These are phyloP conservation scores for Nothobranchius furzeri DNA, from an alignment of 2,113 vertebrate species.

Conservation along the genomic window DNA sequence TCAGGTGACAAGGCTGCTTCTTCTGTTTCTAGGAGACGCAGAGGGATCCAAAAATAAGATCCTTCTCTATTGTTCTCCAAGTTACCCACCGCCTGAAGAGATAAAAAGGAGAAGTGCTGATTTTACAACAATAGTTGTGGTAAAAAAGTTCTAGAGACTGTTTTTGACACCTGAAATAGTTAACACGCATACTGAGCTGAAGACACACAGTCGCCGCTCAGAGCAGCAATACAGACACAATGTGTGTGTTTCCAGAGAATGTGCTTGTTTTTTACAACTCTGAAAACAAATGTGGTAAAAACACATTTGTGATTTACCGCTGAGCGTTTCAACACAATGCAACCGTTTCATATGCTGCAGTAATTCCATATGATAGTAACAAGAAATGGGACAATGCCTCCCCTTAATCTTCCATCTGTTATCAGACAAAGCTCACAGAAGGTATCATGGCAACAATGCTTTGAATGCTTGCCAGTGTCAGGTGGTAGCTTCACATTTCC, in stretches of 20 bases:
- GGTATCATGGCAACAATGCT: constrained; percentile 31
- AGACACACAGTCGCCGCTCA: constrained; percentile 1
- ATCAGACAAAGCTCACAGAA: constrained; percentile 30
- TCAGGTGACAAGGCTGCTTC: constrained; percentile 13
- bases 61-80: constrained; percentile 45
- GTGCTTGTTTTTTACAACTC: constrained; percentile 14
- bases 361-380: constrained; percentile 44
- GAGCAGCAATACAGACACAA: constrained; percentile 27
- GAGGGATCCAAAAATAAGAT: constrained; percentile 42
- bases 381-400: constrained; percentile 33
- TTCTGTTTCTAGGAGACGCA: constrained; percentile 57
- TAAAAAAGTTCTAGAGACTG: background rate
- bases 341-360: constrained; percentile 42
- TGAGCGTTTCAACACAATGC: constrained; percentile 1
- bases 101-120: constrained; percentile 67
- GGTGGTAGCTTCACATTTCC: constrained; percentile 50
- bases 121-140: constrained; percentile 11
- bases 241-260: constrained; percentile 23
- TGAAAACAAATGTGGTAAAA: background rate
- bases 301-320: background rate
- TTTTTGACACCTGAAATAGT: background rate
- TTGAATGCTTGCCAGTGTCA: constrained; percentile 38
- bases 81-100: constrained; percentile 76
- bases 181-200: background rate
- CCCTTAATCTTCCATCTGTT: constrained; percentile 59